phyloP scores from a whole-genome alignment of 2,888 invertebrate species.

The Lymantria monacha region DNA sequence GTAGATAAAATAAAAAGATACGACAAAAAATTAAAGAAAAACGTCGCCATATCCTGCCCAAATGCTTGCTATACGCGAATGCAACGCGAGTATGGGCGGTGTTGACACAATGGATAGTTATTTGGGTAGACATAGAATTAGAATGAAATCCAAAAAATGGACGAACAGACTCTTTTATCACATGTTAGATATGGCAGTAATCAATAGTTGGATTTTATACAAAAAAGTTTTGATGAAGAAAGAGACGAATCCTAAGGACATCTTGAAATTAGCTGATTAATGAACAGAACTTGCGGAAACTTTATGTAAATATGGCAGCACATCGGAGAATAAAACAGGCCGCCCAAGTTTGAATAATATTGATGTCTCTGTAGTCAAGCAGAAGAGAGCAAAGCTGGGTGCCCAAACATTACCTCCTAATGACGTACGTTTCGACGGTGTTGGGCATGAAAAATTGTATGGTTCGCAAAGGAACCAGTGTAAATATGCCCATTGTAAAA shows the following conservation, averaged over 20 bases:
- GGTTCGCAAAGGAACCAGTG: no score
- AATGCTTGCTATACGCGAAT: conserved; percentile 6
- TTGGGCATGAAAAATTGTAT: no score
- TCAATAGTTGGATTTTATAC: conserved; percentile 3
- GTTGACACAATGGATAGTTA: conserved; percentile 3
- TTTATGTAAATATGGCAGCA: background rate
- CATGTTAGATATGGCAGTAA: background rate
- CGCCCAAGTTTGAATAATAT: background rate
- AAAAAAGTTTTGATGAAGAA: background rate
- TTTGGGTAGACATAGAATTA: conserved; percentile 8
- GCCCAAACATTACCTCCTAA: no score
- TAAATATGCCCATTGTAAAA: no score
- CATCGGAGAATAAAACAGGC: background rate
- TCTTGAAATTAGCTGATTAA: background rate
- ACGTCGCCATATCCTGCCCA: conserved; percentile 4
- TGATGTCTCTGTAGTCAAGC: no score
- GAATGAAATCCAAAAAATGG: conserved; percentile 1
- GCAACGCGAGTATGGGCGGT: conserved; percentile 5
- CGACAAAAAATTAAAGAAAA: conserved; percentile 9
- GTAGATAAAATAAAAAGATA: conserved; percentile 2
- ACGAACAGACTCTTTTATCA: conserved; percentile 1
- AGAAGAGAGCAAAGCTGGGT: no score
- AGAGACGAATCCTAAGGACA: background rate
- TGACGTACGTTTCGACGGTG: no score
- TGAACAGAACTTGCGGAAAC: background rate